Conservation (phyloP, 1,140 invertebrate species). For the Eubasilissa regina region DNA sequence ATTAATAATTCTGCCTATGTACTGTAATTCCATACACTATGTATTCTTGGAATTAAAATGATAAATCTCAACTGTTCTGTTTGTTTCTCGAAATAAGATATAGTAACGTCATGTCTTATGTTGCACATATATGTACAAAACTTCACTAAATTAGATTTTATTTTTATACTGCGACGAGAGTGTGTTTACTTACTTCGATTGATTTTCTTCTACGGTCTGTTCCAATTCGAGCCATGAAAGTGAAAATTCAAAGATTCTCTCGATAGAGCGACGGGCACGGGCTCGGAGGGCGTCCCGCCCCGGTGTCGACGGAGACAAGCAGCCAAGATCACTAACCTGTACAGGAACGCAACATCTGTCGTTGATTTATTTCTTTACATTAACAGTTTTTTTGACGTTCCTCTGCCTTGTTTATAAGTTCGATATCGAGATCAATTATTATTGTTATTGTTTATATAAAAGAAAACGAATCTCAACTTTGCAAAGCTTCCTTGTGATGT, state of each 20-base stretch:
- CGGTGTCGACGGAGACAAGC: not conserved
- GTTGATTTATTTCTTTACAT: conserved; percentile 44
- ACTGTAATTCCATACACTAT: conserved; percentile 8
- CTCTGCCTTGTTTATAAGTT: conserved; percentile 56
- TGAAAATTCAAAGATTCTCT: too few species aligned
- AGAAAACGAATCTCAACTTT: conserved; percentile 54
- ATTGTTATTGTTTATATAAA: conserved; percentile 57
- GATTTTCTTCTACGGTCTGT: conserved; percentile 27
- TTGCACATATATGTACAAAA: conserved; percentile 60
- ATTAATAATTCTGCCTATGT: conserved; percentile 1
- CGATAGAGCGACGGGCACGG: too few species aligned
- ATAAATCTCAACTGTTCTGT: not conserved
- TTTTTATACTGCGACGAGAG: conserved; percentile 57
- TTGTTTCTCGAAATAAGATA: conserved; percentile 12
- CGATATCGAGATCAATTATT: conserved; percentile 53
- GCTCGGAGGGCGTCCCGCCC: too few species aligned
- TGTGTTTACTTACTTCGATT: conserved; percentile 44
- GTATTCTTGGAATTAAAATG: conserved; percentile 28
- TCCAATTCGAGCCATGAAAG: conserved; percentile 6
- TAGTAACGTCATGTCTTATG: conserved; percentile 40
- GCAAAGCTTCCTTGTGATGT: conserved; percentile 60
- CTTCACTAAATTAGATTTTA: conserved; percentile 59
- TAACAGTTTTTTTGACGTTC: conserved; percentile 50
- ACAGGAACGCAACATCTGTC: conserved; percentile 41
- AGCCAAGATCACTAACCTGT: conserved; percentile 7